Evolutionary conservation across 2,113 vertebrate species (phyloP), one percentile per base, ranked within the genome.

Genomic region (Gopherus flavomarginatus): DNA sequence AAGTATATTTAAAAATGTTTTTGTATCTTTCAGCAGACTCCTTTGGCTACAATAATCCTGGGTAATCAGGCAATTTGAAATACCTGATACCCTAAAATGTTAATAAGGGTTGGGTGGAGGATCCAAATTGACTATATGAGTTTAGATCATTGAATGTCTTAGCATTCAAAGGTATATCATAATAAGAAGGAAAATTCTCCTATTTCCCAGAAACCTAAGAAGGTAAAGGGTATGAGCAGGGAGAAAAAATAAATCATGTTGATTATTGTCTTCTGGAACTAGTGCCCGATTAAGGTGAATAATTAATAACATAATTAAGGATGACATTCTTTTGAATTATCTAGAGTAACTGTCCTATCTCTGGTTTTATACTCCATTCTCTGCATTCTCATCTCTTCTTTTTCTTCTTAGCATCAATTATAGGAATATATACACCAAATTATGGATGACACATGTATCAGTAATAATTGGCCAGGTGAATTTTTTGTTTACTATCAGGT

Each of bases 1-100:
- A 98, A 98, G 99, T 99, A 86, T 24, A 65, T 89, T 81, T 97
- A 81, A 92, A 91, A 69, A 69, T 38, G 57, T 59, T 12, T 78
- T 91, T 92, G 52, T 22, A n/a, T 75, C 13, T 50, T 88, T 81
- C 72, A 8, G 78, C 54, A 57, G 78, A 13, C 69, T 72, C 13
- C 47, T 14, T 77, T 65, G 57, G 0, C 54, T 93, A 13, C 42
- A 69, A 82, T 12, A 91, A 8, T 42, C 38, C 4, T 81, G 14
- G 1, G 35, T 95, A 65, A 81, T 47, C 7, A 11, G 72, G 1
- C 75, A 8, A 42, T 62, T 78, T 44, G 44, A 75, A 62, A 81
- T 4, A 35, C 1, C 2, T 83, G 12, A 56, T 59, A 84, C 83
- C 21, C 47, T 54, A 84, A 81, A 38, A 5, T 53, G 49, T 52